Base-by-base conservation (phyloP, 2,797 vertebrate genomes). In the Erethizon dorsatum region DNA sequence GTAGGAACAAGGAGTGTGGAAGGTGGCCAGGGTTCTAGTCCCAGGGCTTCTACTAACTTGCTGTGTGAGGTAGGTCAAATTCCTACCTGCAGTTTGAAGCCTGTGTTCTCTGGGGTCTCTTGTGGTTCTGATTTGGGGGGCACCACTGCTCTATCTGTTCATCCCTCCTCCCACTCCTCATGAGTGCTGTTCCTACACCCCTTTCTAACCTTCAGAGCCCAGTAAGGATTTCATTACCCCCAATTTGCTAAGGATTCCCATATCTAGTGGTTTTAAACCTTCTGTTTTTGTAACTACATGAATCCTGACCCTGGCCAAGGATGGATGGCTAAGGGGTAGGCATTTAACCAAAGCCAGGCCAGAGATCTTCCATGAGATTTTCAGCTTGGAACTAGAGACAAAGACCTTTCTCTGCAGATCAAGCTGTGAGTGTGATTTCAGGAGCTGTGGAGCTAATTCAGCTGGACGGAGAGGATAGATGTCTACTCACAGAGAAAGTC, bases 361-460 rank as follows among this genome's bases (percentile, higher is more conserved):
- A 61, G 37, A 67, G 28, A 31, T 4, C 15, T n/a, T 80, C 33
- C 28, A 20, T 31, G 28, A 91, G 52, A 41, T 37, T 59, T 37
- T 31, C 45, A 41, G 2, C 31, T 57, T 4, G 1, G 31, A 63
- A n/a, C 5, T 7, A 5, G 41, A 59, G 73, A 52, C 45, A 33
- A 41, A 71, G 56, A 22, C 6, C 14, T 47, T 26, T 71, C 71
- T 45, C 45, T 28, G 12, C 12, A 31, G 77, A 12, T 28, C 57
- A 37, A 4, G 1, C 52, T 2, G 3, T 14, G 13, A 24, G 13
- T 0, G 0, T 20, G 54, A 22, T 41, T 45, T 83, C 67, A 83
- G 79, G 33, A 69, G 31, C 78, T 11, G 5, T 2, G 14, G 54
- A 31, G 9, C 14, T 5, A 10, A 31, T 33, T 61, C 31, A 12